Percentiles rank a stretch among this genome's conserved stretches.
These are phyloP conservation scores for Phalacrocorax brasilianus DNA, from an alignment of 2,113 vertebrate species.

Conservation along the genomic window DNA sequence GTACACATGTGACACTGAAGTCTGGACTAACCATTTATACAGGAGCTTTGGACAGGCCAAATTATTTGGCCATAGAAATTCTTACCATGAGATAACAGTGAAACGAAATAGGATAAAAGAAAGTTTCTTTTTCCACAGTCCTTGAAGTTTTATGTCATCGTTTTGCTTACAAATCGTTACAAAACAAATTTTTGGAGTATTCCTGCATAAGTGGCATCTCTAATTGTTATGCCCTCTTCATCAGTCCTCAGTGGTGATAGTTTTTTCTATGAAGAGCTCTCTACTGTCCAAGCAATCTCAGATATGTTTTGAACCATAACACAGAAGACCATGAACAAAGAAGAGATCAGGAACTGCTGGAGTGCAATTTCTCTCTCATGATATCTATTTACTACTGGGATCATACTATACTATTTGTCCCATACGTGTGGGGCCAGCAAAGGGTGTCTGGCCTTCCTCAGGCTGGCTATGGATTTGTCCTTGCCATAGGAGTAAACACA, in stretches of 20 bases:
- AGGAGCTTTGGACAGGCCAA: neutral
- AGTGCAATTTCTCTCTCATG: neutral
- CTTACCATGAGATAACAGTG: neutral
- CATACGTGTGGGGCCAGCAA: rapidly evolving
- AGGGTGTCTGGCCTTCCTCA: neutral
- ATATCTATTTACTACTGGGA: neutral
- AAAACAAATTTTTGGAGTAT: neutral
- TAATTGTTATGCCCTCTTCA: neutral
- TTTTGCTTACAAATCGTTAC: neutral
- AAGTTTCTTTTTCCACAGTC: neutral
- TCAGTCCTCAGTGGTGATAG: neutral
- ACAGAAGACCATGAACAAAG: neutral
- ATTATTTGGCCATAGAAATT: neutral
- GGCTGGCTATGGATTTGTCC: neutral
- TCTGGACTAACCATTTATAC: neutral
- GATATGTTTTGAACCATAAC: neutral
- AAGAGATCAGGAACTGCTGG: neutral
- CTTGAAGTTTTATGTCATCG: neutral
- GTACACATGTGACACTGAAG: neutral
- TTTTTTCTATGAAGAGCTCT: neutral
- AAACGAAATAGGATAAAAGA: neutral
- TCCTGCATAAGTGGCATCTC: neutral
- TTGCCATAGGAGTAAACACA: neutral
- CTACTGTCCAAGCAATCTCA: neutral
- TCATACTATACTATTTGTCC: neutral